Conservation (phyloP, 2,888 invertebrate genomes). For the Drosophila anomalata region DNA sequence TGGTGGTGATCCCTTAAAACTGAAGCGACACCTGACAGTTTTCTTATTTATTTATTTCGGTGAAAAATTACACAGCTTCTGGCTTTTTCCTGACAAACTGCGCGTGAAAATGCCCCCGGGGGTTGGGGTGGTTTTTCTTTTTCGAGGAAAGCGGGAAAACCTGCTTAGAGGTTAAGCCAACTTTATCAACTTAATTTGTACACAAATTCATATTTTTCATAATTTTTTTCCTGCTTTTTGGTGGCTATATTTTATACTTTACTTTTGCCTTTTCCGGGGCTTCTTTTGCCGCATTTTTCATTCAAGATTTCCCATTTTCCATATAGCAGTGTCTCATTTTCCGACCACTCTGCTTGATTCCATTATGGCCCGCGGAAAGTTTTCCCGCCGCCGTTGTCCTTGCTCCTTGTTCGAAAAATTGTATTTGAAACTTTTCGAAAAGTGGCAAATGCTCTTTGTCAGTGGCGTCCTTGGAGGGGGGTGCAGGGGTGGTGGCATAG, state of each 20-base stretch:
- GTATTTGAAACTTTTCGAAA: constrained; percentile 67
- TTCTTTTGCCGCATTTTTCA: constrained; percentile 11
- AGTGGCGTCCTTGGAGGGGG: not conserved
- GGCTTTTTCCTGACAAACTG: constrained; percentile 23
- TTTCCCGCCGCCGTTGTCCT: constrained; percentile 20
- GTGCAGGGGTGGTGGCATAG: constrained; percentile 18
- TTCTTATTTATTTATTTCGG: constrained; percentile 61
- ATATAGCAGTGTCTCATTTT: constrained; percentile 14
- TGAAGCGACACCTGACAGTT: constrained; percentile 58
- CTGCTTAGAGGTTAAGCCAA: constrained; percentile 48
- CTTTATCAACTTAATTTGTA: constrained; percentile 65
- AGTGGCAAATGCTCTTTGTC: constrained; percentile 63
- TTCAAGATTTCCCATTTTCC: constrained; percentile 36
- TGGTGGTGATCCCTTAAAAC: constrained; percentile 21
- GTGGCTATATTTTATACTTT: not conserved
- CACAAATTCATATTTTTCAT: constrained; percentile 47
- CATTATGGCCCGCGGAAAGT: constrained; percentile 50
- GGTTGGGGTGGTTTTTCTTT: not conserved
- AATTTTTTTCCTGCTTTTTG: constrained; percentile 5
- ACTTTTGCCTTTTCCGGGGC: too few species aligned
- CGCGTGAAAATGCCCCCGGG: constrained; percentile 22
- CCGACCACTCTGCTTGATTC: constrained; percentile 1
- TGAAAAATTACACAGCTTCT: constrained; percentile 52
- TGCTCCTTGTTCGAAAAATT: constrained; percentile 51
- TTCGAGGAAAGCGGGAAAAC: not conserved